These are phyloP conservation scores for Chloromyia formosa DNA, from an alignment of 2,888 invertebrate species.

Conservation along the genomic window DNA sequence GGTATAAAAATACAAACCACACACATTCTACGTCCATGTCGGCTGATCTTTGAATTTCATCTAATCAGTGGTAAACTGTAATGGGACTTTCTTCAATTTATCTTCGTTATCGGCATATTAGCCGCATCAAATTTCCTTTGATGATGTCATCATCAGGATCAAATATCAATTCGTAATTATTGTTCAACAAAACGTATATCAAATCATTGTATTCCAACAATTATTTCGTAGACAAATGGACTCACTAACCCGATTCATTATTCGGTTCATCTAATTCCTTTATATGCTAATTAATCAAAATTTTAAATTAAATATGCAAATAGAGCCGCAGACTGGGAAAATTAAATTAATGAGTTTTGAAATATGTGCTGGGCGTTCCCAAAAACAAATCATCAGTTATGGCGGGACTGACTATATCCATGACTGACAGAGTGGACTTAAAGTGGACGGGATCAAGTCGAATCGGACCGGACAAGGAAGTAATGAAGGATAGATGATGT, in stretches of 20 bases:
- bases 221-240: slow-evolving; percentile 12
- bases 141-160: slow-evolving; percentile 35
- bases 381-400: slow-evolving; percentile 46
- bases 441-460: slow-evolving; percentile 6
- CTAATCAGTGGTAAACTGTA: slow-evolving; percentile 7
- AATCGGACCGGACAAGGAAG: slow-evolving; percentile 16
- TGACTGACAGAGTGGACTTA: slow-evolving; percentile 14
- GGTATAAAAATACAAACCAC: too few relatives aligned
- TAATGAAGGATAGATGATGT: not conserved
- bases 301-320: slow-evolving; percentile 49
- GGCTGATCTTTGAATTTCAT: not conserved
- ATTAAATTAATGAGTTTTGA: slow-evolving; percentile 50
- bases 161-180: slow-evolving; percentile 15
- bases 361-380: slow-evolving; percentile 49
- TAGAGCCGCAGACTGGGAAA: slow-evolving; percentile 46
- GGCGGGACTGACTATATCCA: not conserved
- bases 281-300: slow-evolving; percentile 45
- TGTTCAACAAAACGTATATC: not conserved
- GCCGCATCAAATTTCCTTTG: not conserved
- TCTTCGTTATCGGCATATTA: slow-evolving; percentile 28
- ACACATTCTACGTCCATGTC: too few relatives aligned
- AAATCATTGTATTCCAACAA: not conserved
- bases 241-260: slow-evolving; percentile 16
- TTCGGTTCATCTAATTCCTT: slow-evolving; percentile 38
- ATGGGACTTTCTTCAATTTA: slow-evolving; percentile 3